Evolutionary conservation across 2,888 invertebrate genomes (phyloP).

Genomic region (Tiliacea citrago): DNA sequence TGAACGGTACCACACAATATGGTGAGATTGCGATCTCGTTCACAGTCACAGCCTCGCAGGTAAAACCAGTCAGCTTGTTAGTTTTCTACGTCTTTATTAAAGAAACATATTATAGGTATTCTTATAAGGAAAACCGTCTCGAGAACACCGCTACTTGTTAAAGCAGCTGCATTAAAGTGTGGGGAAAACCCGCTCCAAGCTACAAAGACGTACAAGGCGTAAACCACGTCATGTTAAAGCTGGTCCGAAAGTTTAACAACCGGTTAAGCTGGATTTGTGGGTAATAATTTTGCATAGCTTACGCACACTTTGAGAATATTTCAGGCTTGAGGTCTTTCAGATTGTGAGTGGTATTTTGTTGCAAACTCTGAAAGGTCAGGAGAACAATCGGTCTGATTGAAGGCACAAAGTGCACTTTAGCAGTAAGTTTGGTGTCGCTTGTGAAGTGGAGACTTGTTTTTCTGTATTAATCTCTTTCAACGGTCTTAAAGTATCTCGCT

Average conservation of each 20-base stretch:
- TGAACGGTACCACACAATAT: not conserved
- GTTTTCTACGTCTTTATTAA: conserved; percentile 22
- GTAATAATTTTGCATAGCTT: not conserved
- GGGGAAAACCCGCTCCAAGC: conserved; percentile 33
- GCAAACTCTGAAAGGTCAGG: not conserved
- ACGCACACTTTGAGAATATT: not conserved
- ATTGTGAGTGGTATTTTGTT: too few species aligned
- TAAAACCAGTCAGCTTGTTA: conserved; percentile 19
- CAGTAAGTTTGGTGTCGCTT: not conserved
- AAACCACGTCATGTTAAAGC: not conserved
- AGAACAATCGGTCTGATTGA: not conserved
- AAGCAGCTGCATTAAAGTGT: not conserved
- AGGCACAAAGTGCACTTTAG: not conserved
- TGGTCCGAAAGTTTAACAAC: conserved; percentile 5
- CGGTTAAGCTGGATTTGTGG: conserved; percentile 8
- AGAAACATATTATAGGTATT: not conserved
- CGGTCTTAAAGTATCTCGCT: not conserved
- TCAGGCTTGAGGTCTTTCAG: too few species aligned
- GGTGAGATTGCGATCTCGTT: conserved; percentile 3
- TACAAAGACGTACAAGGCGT: not conserved
- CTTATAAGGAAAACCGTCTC: conserved; percentile 47
- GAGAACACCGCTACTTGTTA: conserved; percentile 17
- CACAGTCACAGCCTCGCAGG: not conserved
- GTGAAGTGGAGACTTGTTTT: not conserved
- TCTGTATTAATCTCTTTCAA: not conserved